phyloP scores from a whole-genome alignment of 2,797 vertebrate genomes.

The Xenentodon cancila region DNA sequence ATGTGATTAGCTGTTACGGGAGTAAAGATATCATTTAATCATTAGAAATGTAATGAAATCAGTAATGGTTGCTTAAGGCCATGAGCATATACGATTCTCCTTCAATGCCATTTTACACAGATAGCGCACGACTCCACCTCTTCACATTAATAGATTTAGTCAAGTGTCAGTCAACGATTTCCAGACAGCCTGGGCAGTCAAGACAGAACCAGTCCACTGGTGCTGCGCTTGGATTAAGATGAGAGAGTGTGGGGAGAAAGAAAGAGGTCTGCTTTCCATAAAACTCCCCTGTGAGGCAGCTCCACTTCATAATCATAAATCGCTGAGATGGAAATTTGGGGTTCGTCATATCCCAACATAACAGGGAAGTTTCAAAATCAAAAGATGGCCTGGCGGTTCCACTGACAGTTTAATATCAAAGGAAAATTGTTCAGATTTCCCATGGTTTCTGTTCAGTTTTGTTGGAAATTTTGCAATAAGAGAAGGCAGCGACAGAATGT shows the following conservation, averaged over 20 bases:
- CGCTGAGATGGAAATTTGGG: constrained; percentile 69
- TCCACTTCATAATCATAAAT: constrained; percentile 80
- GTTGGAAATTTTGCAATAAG: constrained; percentile 41
- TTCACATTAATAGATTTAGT: constrained; percentile 57
- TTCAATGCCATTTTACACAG: constrained; percentile 8
- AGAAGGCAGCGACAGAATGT: constrained; percentile 10
- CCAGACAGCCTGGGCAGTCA: constrained; percentile 59
- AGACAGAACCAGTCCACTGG: constrained; percentile 51
- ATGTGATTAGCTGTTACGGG: constrained; percentile 48
- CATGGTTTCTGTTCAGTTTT: constrained; percentile 49
- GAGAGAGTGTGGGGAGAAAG: constrained; percentile 60
- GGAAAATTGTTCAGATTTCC: constrained; percentile 39
- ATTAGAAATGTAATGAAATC: constrained; percentile 69
- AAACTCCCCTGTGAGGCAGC: constrained; percentile 73
- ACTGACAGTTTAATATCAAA: constrained; percentile 62
- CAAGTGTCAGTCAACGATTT: constrained; percentile 74
- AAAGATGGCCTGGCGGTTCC: constrained; percentile 55
- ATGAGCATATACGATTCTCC: background rate
- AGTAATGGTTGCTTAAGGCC: constrained; percentile 16
- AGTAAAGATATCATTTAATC: constrained; percentile 75
- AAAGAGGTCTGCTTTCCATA: constrained; percentile 80
- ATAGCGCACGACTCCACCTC: constrained; percentile 16
- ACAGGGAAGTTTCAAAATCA: constrained; percentile 63
- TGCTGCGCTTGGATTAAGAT: constrained; percentile 71
- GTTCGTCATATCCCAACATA: constrained; percentile 63